Evolutionary conservation across 2,888 invertebrate genomes (phyloP), one percentile per base, ranked within the genome.

Genomic region (Drosophila falleni): DNA sequence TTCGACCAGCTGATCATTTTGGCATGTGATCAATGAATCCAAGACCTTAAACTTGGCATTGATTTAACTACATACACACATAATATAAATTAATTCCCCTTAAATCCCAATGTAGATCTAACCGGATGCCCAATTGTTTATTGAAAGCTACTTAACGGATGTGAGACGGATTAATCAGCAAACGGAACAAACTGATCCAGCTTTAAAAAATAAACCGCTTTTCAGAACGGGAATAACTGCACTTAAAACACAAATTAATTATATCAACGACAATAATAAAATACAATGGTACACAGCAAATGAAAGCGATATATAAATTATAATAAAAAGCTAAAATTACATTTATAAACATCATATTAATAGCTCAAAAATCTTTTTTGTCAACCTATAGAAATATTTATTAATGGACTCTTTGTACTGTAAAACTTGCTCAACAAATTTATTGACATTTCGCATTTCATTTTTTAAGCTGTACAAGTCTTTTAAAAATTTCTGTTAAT

Each of bases 1-100:
- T 42, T 58, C 54, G 59, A 61, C 44, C 74, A 74, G 79, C 19
- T 72, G 51, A 44, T 54, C 47, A 41, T 1, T 59, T 35, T 44
- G 67, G 33, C 56, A 58, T 50, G 58, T 64, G 64, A 56, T 37
- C 62, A 62, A 61, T 55, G 60, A 47, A 26, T 37, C 61, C 56
- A 55, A 77, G 72, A 53, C 86, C 87, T 88, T 82, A 80, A 82
- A 82, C 81, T 88, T 88, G 82, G 71, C 82, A 82, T 82, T 82
- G 81, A 76, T 76, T 69, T 71, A 68, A 54, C 59, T 47, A 37
- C 37, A 31, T 10, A 31, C 31, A 9, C 10, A 6, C 8, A 37
- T 37, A 41, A 41, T 55, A 58, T 41, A 50, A 49, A 26, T 42
- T n/a, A 62, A 31, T 46, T 1, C 31, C 15, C 35, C n/a, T 15